Base-by-base conservation (phyloP, 2,797 vertebrate genomes). In the Dipus sagitta region DNA sequence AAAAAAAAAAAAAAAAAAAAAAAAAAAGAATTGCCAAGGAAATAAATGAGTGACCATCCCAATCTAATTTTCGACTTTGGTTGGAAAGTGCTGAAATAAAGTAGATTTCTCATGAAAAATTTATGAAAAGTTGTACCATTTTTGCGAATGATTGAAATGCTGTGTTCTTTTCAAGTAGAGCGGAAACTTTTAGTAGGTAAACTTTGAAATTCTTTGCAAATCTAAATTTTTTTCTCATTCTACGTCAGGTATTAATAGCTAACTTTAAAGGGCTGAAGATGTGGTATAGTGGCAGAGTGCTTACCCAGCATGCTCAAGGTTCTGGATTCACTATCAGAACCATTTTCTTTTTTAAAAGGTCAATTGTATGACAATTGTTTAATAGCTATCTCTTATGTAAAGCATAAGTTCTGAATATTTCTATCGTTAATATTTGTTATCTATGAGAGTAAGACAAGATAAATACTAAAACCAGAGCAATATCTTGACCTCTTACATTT, bases 361-460 rank as follows among this genome's bases (percentile, higher is more conserved):
- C 21, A 81, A 81, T 20, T 64, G 10, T 52, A 52, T 52, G 62
- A 14, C 13, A 58, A 58, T 58, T 58, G 54, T 58, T 8, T 58
- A 3, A 65, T 65, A 81, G 24, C 76, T 76, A 67, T 28, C 1
- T 28, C 42, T 89, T 28, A 47, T 20, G 4, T 70, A 68, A 38
- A n/a, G 93, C 71, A 94, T 54, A 81, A 93, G 5, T 7, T 68
- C 84, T 84, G 1, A 88, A 88, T 96, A 96, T 89, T 76, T 95
- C 92, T 94, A 65, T 42, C 79, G 94, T 91, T 84, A 92, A 95
- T 97, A 91, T 96, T 94, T 96, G 54, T 91, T 58, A 64, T 92
- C 88, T 93, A 62, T 85, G 85, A 95, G 82, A 76, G 15, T 71
- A 42, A 83, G 96, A 83, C 92, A 96, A 88, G 92, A 88, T 94